A percentile compares a stretch with the other conserved stretches of the same genome.
phyloP scores from a whole-genome alignment of 1,140 invertebrate species.

The Planococcus citri region DNA sequence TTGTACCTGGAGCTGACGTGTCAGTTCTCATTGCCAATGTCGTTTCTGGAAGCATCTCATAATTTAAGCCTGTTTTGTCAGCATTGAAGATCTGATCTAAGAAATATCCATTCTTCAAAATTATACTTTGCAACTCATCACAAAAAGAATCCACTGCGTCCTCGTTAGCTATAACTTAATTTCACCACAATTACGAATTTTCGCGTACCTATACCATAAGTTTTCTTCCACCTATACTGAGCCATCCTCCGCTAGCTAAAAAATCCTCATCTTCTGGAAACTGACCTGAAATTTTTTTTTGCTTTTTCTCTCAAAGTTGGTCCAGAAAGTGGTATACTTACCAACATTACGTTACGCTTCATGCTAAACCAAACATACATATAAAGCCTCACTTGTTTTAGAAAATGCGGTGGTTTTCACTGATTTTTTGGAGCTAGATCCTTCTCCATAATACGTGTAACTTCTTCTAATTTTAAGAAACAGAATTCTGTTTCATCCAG shows the following conservation, averaged over 20 bases:
- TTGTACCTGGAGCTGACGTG: conserved; percentile 11
- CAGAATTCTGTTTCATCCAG: not conserved
- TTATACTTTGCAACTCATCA: not conserved
- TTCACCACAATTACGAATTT: conserved; percentile 23
- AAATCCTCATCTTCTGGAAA: conserved; percentile 31
- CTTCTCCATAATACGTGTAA: not conserved
- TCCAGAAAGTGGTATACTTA: not conserved
- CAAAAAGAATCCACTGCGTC: conserved; percentile 21
- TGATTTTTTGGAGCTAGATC: not conserved
- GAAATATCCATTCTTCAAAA: conserved; percentile 20
- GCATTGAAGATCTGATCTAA: conserved; percentile 31
- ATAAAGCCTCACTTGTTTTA: conserved; percentile 4
- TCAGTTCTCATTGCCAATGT: conserved; percentile 27
- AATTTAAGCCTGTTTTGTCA: conserved; percentile 32
- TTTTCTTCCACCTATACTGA: conserved; percentile 25
- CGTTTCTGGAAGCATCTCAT: conserved; percentile 28
- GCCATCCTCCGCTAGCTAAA: conserved; percentile 33
- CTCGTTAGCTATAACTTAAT: no score
- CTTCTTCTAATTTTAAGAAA: not conserved
- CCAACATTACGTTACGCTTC: not conserved
- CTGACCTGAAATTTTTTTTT: not conserved
- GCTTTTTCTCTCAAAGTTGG: not conserved
- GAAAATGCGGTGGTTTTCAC: not conserved
- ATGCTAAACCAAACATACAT: conserved; percentile 15
- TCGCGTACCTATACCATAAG: conserved; percentile 26